These are phyloP conservation scores for Myotis daubentonii DNA, from an alignment of 2,797 vertebrate species.

Conservation along the genomic window DNA sequence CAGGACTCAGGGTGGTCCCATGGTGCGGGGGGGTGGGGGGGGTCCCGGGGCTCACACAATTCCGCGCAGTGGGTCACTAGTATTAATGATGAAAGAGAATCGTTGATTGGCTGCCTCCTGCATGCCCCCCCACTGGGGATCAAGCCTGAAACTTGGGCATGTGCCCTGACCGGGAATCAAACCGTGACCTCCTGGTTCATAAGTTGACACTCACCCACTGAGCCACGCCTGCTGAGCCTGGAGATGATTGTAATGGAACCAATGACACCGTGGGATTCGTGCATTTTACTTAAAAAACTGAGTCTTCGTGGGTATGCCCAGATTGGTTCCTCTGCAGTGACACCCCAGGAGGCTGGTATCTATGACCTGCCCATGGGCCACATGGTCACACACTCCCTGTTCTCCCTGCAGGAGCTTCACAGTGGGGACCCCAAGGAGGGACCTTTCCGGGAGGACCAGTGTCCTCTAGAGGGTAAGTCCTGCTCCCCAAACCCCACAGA, in stretches of 20 bases:
- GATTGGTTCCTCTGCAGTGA: not conserved
- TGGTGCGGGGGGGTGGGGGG: too few species aligned
- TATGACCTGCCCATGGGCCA: not conserved
- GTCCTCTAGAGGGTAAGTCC: slow-evolving; percentile 57
- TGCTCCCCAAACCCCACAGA: not conserved
- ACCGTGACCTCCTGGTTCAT: too few species aligned
- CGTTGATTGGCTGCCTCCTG: too few species aligned
- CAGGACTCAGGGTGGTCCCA: too few species aligned
- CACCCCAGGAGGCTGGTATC: not conserved
- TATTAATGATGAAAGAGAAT: too few species aligned
- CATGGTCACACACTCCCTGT: not conserved
- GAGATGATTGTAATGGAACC: not conserved
- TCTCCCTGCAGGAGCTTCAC: slow-evolving; percentile 49
- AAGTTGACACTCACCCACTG: too few species aligned
- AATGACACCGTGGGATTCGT: fast-evolving
- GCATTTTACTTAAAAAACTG: not conserved
- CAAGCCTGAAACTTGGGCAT: too few species aligned
- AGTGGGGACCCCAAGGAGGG: slow-evolving; percentile 34
- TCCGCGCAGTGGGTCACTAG: too few species aligned
- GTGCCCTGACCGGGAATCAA: too few species aligned
- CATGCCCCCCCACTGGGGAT: too few species aligned
- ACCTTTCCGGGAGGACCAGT: slow-evolving; percentile 48
- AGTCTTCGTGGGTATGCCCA: not conserved
- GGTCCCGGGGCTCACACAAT: too few species aligned
- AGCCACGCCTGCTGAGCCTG: not conserved